Evolutionary conservation across 2,113 vertebrate species (phyloP).

Genomic region (Eurystomus gularis): DNA sequence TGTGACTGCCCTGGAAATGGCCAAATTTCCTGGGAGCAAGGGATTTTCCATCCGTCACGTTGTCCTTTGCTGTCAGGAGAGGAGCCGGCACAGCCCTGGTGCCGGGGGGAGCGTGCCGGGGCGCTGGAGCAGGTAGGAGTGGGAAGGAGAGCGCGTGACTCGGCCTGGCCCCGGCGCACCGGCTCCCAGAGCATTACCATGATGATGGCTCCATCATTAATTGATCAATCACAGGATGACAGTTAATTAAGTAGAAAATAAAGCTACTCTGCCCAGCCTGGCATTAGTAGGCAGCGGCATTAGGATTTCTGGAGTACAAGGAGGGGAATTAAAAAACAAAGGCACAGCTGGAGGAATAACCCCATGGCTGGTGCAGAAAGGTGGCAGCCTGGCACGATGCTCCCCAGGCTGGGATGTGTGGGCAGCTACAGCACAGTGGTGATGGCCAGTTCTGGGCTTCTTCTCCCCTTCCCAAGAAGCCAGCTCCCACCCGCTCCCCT

Average conservation of each 20-base stretch:
- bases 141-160: background rate
- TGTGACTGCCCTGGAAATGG: background rate
- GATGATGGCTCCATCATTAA: slow-evolving; percentile 58
- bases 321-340: slow-evolving; percentile 29
- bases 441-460: accelerated
- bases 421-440: accelerated
- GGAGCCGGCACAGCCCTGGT: background rate
- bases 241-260: slow-evolving; percentile 66
- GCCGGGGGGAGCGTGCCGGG: background rate
- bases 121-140: slow-evolving; percentile 30
- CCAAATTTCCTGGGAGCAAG: slow-evolving; percentile 1
- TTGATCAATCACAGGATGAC: slow-evolving; percentile 64
- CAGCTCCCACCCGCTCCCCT: background rate
- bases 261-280: slow-evolving; percentile 62
- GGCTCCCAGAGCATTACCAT: slow-evolving; percentile 30
- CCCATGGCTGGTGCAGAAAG: background rate
- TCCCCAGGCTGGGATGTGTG: accelerated
- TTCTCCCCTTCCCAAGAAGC: background rate
- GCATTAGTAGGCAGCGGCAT: slow-evolving; percentile 24
- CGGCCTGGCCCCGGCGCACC: background rate
- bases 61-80: slow-evolving; percentile 60
- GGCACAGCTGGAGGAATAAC: slow-evolving; percentile 34
- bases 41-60: slow-evolving; percentile 48
- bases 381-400: background rate
- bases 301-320: slow-evolving; percentile 58